phyloP scores from a whole-genome alignment of 2,113 vertebrate genomes.

The Vulpes lagopus region DNA sequence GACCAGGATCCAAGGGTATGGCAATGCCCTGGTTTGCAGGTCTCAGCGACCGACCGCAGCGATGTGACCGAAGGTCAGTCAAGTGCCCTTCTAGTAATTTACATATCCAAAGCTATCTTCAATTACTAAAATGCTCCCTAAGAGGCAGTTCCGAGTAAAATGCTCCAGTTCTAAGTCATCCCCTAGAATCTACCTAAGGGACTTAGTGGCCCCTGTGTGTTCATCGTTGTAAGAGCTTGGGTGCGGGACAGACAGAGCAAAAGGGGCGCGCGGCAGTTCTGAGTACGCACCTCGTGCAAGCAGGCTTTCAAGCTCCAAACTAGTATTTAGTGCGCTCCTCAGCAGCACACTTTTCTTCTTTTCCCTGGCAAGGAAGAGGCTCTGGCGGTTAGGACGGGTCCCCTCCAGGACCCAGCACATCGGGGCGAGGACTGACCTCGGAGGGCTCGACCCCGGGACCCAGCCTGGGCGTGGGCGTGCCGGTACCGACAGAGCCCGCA shows the following conservation, averaged over 20 bases:
- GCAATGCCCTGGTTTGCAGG: not conserved
- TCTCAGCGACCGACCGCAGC: not conserved
- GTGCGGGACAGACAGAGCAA: not conserved
- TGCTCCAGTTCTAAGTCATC: not conserved
- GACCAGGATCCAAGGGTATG: slow-evolving; percentile 65
- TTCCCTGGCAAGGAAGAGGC: not conserved
- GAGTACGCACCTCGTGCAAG: not conserved
- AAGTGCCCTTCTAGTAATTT: not conserved
- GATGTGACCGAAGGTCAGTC: not conserved
- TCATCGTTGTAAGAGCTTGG: not conserved
- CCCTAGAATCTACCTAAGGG: not conserved
- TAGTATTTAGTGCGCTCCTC: not conserved
- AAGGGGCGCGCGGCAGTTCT: rapidly evolving
- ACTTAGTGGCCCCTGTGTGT: not conserved
- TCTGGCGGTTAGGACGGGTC: not conserved
- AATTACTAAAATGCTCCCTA: not conserved
- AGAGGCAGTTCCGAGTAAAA: not conserved
- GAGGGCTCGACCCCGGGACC: not conserved
- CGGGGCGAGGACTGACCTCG: not conserved
- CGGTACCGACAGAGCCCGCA: not conserved
- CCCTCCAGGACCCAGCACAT: not conserved
- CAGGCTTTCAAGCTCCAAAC: not conserved
- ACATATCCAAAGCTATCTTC: not conserved
- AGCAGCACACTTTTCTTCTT: not conserved
- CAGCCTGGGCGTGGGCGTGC: rapidly evolving